Percentiles rank a stretch among this genome's conserved stretches.
Evolutionary conservation across 2,888 invertebrate genomes (phyloP).

Genomic region (Philereme transversata): DNA sequence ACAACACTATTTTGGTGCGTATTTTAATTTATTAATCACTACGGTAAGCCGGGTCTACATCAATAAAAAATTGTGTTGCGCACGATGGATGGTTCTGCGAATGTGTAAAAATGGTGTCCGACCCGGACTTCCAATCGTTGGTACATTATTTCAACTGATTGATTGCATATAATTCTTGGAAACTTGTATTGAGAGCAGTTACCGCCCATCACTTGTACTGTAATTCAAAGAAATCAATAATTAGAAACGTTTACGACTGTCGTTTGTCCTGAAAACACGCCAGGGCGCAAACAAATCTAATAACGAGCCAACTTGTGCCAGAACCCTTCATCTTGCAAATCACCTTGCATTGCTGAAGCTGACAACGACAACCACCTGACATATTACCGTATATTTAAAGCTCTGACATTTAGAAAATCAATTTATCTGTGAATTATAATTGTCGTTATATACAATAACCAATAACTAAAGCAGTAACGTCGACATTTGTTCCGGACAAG

Average conservation of each 20-base stretch:
- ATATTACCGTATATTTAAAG: constrained; percentile 20
- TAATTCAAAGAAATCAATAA: constrained; percentile 21
- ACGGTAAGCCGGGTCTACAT: constrained; percentile 31
- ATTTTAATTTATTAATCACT: constrained; percentile 57
- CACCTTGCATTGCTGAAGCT: constrained; percentile 12
- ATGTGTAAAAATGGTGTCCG: constrained; percentile 8
- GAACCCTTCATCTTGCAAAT: constrained; percentile 17
- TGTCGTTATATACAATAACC: constrained; percentile 35
- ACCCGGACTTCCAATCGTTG: background rate
- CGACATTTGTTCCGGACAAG: constrained; percentile 39
- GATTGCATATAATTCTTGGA: constrained; percentile 1
- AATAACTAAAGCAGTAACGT: constrained; percentile 37
- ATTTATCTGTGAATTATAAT: constrained; percentile 39
- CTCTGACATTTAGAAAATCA: constrained; percentile 32
- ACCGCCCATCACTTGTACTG: constrained; percentile 7
- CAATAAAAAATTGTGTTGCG: constrained; percentile 29
- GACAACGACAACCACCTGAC: constrained; percentile 13
- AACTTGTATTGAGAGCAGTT: background rate
- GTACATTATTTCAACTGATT: background rate
- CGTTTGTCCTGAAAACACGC: background rate
- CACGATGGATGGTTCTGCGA: constrained; percentile 18
- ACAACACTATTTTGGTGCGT: constrained; percentile 56
- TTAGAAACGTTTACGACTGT: constrained; percentile 11
- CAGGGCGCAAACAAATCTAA: constrained; percentile 10
- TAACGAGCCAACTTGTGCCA: constrained; percentile 14